Percentiles rank a stretch among this genome's conserved stretches.
phyloP scores from a whole-genome alignment of 1,140 invertebrate genomes.

The Pseudomyrmex cubaensis region DNA sequence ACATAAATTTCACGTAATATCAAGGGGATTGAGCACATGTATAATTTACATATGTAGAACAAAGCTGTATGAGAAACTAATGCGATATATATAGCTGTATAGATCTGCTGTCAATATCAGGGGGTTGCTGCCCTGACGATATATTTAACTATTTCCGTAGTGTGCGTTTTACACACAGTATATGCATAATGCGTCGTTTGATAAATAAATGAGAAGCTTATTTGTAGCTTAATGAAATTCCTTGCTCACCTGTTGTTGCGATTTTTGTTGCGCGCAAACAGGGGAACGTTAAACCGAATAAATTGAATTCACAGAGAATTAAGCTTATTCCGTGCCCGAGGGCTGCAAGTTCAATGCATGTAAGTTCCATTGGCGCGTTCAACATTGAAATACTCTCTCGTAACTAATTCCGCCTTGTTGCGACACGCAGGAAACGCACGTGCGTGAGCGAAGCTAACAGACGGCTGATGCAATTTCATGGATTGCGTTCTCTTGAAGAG shows the following conservation, averaged over 20 bases:
- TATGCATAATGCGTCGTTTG: conserved; percentile 34
- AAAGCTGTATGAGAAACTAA: conserved; percentile 12
- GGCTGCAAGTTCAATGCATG: background rate
- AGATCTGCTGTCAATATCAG: conserved; percentile 37
- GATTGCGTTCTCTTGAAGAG: conserved; percentile 13
- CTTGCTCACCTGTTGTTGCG: background rate
- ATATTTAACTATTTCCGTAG: conserved; percentile 23
- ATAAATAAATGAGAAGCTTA: conserved; percentile 35
- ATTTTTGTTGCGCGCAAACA: background rate
- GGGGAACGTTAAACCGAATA: background rate
- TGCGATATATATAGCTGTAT: conserved; percentile 21
- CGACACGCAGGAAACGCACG: background rate
- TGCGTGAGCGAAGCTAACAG: conserved; percentile 1
- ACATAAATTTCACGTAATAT: too few species aligned
- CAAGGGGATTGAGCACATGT: too few species aligned
- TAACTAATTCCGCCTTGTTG: background rate
- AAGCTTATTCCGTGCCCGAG: background rate
- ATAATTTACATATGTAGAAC: conserved; percentile 10
- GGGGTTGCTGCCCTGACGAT: background rate
- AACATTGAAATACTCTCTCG: background rate
- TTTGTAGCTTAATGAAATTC: conserved; percentile 10
- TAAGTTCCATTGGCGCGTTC: background rate
- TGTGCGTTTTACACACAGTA: background rate
- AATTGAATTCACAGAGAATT: background rate
- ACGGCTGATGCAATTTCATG: conserved; percentile 26